Conservation (phyloP, 2,888 invertebrate species). For the Rhagium mordax region DNA sequence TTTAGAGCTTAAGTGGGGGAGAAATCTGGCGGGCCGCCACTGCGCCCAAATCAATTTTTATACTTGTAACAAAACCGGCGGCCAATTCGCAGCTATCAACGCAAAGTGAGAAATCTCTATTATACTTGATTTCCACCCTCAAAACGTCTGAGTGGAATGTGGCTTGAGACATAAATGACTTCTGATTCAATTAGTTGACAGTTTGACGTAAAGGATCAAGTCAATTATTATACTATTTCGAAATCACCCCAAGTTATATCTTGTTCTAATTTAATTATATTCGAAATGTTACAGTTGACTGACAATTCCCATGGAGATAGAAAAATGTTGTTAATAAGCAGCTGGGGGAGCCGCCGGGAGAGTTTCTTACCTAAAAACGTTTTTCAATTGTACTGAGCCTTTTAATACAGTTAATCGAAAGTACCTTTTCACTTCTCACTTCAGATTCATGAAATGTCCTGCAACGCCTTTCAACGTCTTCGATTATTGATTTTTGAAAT, state of each 20-base stretch:
- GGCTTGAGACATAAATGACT: slow-evolving; percentile 40
- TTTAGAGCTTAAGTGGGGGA: too few species aligned
- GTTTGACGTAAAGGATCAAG: slow-evolving; percentile 49
- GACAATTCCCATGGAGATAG: slow-evolving; percentile 42
- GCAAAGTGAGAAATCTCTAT: background rate
- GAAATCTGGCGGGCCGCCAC: too few species aligned
- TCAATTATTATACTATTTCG: slow-evolving; percentile 48
- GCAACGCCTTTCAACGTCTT: background rate
- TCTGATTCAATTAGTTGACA: slow-evolving; percentile 49
- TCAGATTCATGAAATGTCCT: background rate
- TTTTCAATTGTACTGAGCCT: background rate
- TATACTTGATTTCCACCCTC: background rate
- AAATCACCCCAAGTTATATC: slow-evolving; percentile 44
- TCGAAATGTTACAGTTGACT: slow-evolving; percentile 44
- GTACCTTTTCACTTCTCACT: background rate
- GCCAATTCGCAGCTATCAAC: background rate
- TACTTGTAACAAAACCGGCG: background rate
- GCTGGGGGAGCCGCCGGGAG: background rate
- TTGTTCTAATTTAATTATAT: slow-evolving; percentile 45
- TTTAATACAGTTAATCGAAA: too few species aligned
- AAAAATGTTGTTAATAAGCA: slow-evolving; percentile 13
- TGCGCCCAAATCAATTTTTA: background rate
- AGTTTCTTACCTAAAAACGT: background rate
- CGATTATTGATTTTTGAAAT: background rate
- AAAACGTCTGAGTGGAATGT: slow-evolving; percentile 15